These are phyloP conservation scores for Diachasma alloeum DNA, from an alignment of 1,140 invertebrate species.

Conservation along the genomic window DNA sequence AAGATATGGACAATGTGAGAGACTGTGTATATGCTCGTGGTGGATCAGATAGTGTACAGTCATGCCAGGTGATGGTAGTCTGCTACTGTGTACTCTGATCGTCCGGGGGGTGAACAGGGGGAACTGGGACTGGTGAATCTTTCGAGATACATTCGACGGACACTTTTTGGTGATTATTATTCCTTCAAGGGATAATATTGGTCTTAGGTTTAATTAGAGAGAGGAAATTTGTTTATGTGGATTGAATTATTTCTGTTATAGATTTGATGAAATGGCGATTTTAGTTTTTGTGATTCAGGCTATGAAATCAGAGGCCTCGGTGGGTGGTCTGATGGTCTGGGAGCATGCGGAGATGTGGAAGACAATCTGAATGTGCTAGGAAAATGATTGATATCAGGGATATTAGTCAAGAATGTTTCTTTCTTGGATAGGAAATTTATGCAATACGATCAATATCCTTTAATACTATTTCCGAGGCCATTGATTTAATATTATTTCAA, in stretches of 20 bases:
- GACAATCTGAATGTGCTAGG: not conserved
- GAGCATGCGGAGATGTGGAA: not conserved
- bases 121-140: not conserved
- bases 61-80: constrained; percentile 66
- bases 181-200: not conserved
- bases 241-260: too few species aligned
- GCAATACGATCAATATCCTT: too few species aligned
- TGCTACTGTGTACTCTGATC: constrained; percentile 63
- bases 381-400: not conserved
- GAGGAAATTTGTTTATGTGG: not conserved
- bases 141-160: not conserved
- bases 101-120: constrained; percentile 33
- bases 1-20: constrained; percentile 52
- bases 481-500: not conserved
- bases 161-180: not conserved
- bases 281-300: not conserved
- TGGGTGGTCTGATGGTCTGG: not conserved
- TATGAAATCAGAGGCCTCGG: not conserved
- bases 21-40: constrained; percentile 22
- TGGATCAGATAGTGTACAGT: constrained; percentile 65
- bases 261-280: too few species aligned
- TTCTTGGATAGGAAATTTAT: too few species aligned
- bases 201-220: not conserved
- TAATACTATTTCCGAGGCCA: too few species aligned
- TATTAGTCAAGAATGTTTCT: too few species aligned